These are phyloP conservation scores for Pilophorus perplexus DNA, from an alignment of 2,888 invertebrate genomes.

Conservation along the genomic window DNA sequence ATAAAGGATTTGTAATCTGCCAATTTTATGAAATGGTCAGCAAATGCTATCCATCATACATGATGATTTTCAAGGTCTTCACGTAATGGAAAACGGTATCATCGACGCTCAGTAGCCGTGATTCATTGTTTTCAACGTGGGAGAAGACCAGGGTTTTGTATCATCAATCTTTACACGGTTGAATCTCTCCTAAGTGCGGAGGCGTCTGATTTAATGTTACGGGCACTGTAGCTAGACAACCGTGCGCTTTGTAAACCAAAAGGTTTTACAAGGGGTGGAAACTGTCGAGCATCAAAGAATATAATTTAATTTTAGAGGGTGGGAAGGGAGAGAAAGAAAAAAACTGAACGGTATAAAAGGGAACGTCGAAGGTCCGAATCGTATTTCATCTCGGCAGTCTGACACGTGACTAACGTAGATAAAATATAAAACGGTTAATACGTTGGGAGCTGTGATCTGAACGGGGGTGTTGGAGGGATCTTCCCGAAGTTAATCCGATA, in stretches of 20 bases:
- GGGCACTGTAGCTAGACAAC: slow-evolving; percentile 5
- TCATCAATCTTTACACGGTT: slow-evolving; percentile 12
- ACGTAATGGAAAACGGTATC: no score
- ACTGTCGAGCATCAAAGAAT: no score
- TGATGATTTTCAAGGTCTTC: no score
- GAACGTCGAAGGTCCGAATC: slow-evolving; percentile 8
- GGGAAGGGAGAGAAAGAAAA: not conserved
- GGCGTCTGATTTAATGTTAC: slow-evolving; percentile 6
- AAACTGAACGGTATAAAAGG: not conserved
- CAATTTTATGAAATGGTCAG: no score
- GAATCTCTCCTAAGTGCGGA: not conserved
- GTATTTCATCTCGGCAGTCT: slow-evolving; percentile 13
- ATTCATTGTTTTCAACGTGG: slow-evolving; percentile 5
- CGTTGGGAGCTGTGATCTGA: not conserved
- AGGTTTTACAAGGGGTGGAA: no score
- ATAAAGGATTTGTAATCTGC: no score
- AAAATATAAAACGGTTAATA: slow-evolving; percentile 21
- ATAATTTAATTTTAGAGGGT: no score
- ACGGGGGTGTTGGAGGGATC: not conserved
- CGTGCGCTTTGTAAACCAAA: no score
- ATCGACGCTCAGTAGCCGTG: not conserved
- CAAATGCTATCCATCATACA: no score
- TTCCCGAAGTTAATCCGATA: slow-evolving; percentile 35
- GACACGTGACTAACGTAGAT: slow-evolving; percentile 22
- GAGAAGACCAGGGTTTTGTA: not conserved